Conservation (phyloP, 1,140 invertebrate genomes). For the Archegozetes longisetosus region DNA sequence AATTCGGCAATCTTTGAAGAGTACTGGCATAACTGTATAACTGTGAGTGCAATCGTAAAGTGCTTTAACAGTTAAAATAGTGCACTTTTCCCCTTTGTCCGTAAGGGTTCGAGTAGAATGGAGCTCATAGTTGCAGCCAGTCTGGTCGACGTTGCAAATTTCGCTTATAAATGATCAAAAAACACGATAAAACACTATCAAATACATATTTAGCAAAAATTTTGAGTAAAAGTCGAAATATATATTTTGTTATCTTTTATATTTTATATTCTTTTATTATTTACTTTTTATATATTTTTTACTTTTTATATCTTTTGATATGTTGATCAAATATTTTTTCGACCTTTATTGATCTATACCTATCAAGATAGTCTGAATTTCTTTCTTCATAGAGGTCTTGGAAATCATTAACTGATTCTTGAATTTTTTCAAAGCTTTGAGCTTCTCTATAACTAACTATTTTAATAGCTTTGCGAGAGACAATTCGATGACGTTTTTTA, state of each 20-base stretch:
- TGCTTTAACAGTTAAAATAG: not conserved
- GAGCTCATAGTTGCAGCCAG: not conserved
- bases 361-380: not conserved
- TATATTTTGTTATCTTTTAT: no score
- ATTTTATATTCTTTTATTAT: no score
- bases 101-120: not conserved
- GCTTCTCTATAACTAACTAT: not conserved
- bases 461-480: not conserved
- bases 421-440: not conserved
- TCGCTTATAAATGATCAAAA: not conserved
- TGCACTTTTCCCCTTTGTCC: not conserved
- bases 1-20: not conserved
- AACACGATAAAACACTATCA: no score
- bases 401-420: not conserved
- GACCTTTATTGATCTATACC: not conserved
- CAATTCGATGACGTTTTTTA: not conserved
- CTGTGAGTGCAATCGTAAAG: not conserved
- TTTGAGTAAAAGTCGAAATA: no score
- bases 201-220: no score
- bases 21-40: constrained; percentile 7
- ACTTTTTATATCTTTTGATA: no score
- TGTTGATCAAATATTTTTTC: no score
- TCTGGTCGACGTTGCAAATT: not conserved
- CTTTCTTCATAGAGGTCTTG: not conserved
- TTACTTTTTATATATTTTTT: no score